A percentile compares a stretch with the other conserved stretches of the same genome.
These are phyloP conservation scores for Cryptoprocta ferox DNA, from an alignment of 2,797 vertebrate genomes.

Conservation along the genomic window DNA sequence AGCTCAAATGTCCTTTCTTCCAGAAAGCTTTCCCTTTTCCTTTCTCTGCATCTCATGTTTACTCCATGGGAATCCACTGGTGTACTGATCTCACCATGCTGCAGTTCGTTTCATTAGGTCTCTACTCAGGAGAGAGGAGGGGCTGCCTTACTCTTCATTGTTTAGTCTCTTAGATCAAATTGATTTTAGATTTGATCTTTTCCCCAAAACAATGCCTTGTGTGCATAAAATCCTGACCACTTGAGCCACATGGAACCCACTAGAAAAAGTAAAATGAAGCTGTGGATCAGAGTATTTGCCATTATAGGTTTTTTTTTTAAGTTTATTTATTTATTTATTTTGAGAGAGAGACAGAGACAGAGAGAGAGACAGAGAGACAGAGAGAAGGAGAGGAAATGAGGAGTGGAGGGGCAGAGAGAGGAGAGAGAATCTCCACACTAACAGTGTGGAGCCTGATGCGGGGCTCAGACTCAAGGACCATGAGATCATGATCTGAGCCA, in stretches of 20 bases:
- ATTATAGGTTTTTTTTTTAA: background rate
- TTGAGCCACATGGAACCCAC: background rate
- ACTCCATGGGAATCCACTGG: background rate
- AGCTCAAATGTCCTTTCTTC: background rate
- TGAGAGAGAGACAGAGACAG: no score
- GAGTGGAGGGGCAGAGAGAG: no score
- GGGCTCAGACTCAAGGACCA: no score
- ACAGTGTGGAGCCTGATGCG: no score
- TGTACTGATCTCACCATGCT: background rate
- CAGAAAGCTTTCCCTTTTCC: background rate
- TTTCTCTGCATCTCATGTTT: background rate
- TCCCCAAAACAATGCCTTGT: background rate
- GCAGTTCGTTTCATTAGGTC: background rate
- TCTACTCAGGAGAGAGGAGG: background rate
- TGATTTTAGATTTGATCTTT: background rate
- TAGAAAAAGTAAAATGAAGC: background rate
- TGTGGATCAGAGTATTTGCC: background rate
- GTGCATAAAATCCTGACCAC: background rate
- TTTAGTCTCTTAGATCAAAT: background rate
- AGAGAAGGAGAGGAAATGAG: accelerated
- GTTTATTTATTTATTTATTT: no score
- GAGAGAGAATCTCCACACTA: no score
- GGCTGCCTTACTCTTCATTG: background rate
- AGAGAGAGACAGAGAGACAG: no score
- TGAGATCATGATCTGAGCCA: no score